Percentiles rank a stretch among this genome's conserved stretches.
phyloP scores from a whole-genome alignment of 2,797 vertebrate species.

The Cephalopachus bancanus region DNA sequence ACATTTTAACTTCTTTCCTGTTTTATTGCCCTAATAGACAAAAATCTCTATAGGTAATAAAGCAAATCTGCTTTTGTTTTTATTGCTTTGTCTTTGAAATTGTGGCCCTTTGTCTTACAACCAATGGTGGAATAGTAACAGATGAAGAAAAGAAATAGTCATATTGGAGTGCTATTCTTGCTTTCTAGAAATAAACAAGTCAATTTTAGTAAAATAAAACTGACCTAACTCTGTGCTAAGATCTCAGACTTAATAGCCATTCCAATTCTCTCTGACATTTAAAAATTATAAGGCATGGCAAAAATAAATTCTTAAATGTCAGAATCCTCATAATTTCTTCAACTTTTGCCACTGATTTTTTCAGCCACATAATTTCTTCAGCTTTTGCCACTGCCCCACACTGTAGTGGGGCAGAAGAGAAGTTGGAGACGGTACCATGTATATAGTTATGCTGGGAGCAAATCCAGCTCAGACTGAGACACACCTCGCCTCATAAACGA shows the following conservation, averaged over 20 bases:
- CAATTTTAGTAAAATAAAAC: slow-evolving; percentile 80
- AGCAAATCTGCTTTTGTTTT: slow-evolving; percentile 65
- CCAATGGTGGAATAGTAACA: slow-evolving; percentile 41
- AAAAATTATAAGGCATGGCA: slow-evolving; percentile 82
- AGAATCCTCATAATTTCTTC: slow-evolving; percentile 82
- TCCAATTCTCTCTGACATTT: slow-evolving; percentile 85
- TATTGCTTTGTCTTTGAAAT: slow-evolving; percentile 72
- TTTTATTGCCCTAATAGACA: slow-evolving; percentile 77
- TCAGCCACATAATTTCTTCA: slow-evolving; percentile 80
- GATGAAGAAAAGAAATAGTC: slow-evolving; percentile 53
- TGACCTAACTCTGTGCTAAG: slow-evolving; percentile 74
- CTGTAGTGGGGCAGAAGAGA: not conserved
- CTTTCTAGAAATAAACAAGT: slow-evolving; percentile 74
- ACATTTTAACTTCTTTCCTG: slow-evolving; percentile 60
- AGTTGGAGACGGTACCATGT: not conserved
- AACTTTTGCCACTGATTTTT: slow-evolving; percentile 67
- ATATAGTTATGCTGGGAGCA: not conserved
- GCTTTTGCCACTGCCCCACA: slow-evolving; percentile 62
- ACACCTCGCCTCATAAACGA: not conserved
- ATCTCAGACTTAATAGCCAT: slow-evolving; percentile 78
- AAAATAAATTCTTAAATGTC: slow-evolving; percentile 83
- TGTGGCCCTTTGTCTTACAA: slow-evolving; percentile 32
- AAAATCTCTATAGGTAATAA: slow-evolving; percentile 56
- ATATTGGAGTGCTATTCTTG: slow-evolving; percentile 17
- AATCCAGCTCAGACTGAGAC: not conserved